Percentiles rank a stretch among this genome's conserved stretches.
phyloP scores from a whole-genome alignment of 2,888 invertebrate genomes.

The Synergus japonicus region DNA sequence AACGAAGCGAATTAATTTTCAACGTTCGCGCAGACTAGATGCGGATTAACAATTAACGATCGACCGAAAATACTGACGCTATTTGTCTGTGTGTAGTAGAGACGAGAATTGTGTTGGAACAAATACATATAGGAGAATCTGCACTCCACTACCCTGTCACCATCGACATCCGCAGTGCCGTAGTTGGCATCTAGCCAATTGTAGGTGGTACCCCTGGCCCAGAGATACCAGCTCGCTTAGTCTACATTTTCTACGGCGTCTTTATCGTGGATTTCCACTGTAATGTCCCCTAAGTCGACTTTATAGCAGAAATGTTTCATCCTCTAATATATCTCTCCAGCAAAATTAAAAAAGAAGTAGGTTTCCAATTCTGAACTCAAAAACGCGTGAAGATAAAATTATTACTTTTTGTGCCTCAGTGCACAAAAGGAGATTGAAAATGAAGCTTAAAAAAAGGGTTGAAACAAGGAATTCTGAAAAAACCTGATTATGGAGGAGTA shows the following conservation, averaged over 20 bases:
- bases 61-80: constrained; percentile 42
- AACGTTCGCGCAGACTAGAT: constrained; percentile 4
- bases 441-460: no score
- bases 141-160: constrained; percentile 54
- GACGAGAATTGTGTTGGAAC: background rate
- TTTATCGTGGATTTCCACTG: constrained; percentile 52
- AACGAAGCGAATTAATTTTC: constrained; percentile 45
- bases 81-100: constrained; percentile 6
- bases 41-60: constrained; percentile 55
- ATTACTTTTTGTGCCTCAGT: no score
- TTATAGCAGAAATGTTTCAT: constrained; percentile 8
- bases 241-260: constrained; percentile 57
- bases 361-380: background rate
- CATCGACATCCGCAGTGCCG: constrained; percentile 76
- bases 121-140: constrained; percentile 44
- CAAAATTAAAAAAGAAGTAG: background rate
- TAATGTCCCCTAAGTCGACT: constrained; percentile 30
- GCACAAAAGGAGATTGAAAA: background rate
- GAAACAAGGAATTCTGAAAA: no score
- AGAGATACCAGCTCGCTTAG: constrained; percentile 51
- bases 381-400: background rate
- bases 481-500: background rate
- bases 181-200: constrained; percentile 72
- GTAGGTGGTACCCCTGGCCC: constrained; percentile 51
- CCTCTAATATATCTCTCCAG: background rate